Percentiles rank a stretch among this genome's conserved stretches.
Conservation (phyloP, 2,797 vertebrate species). For the Paguma larvata region DNA sequence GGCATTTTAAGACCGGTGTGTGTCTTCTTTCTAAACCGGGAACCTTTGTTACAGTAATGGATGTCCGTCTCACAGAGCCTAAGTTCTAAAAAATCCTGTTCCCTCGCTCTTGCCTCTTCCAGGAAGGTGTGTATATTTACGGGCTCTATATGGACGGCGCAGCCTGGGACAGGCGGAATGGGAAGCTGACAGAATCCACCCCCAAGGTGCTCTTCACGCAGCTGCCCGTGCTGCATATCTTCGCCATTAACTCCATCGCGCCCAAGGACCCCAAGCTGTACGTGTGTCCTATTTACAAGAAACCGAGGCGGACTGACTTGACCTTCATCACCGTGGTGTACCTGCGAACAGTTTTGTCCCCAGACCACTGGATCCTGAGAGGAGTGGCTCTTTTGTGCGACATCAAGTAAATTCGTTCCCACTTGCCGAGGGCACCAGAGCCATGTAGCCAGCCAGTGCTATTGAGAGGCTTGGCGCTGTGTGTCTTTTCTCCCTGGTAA, state of each 20-base stretch:
- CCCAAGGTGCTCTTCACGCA: constrained; percentile 92
- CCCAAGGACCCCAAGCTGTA: constrained; percentile 91
- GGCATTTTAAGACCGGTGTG: not conserved
- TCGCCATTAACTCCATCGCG: constrained; percentile 89
- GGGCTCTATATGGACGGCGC: constrained; percentile 93
- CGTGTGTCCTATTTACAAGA: constrained; percentile 93
- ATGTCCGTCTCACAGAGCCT: not conserved
- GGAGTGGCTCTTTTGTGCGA: constrained; percentile 93
- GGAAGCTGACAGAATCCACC: constrained; percentile 89
- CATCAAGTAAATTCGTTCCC: constrained; percentile 87
- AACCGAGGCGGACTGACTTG: constrained; percentile 91
- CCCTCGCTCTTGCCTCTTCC: constrained; percentile 70
- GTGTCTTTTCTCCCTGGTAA: not conserved
- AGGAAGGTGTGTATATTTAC: constrained; percentile 93
- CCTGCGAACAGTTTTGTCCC: constrained; percentile 87
- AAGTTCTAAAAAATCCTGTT: not conserved
- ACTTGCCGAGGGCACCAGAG: not conserved
- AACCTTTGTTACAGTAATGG: constrained; percentile 9
- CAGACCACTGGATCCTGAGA: constrained; percentile 94
- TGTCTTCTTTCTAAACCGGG: not conserved
- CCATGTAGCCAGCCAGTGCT: fast-evolving
- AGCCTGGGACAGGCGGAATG: constrained; percentile 91
- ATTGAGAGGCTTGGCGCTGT: fast-evolving
- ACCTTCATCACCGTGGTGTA: constrained; percentile 92
- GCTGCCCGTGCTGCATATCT: constrained; percentile 92